Base-by-base conservation (phyloP, 2,888 invertebrate species). In the Pterobdella sp. region DNA sequence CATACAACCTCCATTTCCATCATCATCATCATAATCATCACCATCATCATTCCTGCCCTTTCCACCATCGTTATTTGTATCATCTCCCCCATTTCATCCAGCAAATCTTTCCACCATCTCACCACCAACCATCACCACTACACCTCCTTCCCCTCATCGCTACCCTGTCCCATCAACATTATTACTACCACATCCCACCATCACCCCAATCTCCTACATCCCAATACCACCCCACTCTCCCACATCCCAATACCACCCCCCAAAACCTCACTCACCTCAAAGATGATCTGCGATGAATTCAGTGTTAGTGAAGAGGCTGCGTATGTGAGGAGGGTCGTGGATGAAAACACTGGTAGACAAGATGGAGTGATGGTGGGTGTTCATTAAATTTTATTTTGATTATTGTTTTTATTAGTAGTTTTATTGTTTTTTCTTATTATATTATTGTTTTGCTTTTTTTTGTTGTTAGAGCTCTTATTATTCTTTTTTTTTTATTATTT, bases 311-410 rank as follows among this genome's bases (percentile, higher is more conserved):
- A 35, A 10, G 32, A 72, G 52, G 49, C 52, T n/a, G 37, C 14
- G 60, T 67, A 72, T 52, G 49, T 72, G n/a, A 37, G 37, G 49
- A 32, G 52, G 32, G 1, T 72, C 32, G 67, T 67, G 26, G 7
- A 65, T 0, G 52, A 56, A 22, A 49, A 37, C 67, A 72, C 22
- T 22, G 32, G 64, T 3, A 35, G 49, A 42, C 42, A 66, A 32
- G 64, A 67, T 37, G 72, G 72, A 7, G 72, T 31, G 4, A 72
- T 72, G 49, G 72, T 72, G 22, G n/a, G n/a, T n/a, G n/a, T n/a
- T n/a, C n/a, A n/a, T n/a, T n/a, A n/a, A n/a, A n/a, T n/a, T n/a
- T n/a, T n/a, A n/a, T n/a, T n/a, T n/a, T n/a, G n/a, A n/a, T n/a
- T n/a, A n/a, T n/a, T n/a, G 52, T 49, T 49, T 14, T 49, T 49